phyloP scores from a whole-genome alignment of 2,113 vertebrate genomes.

The Corvus cornix region DNA sequence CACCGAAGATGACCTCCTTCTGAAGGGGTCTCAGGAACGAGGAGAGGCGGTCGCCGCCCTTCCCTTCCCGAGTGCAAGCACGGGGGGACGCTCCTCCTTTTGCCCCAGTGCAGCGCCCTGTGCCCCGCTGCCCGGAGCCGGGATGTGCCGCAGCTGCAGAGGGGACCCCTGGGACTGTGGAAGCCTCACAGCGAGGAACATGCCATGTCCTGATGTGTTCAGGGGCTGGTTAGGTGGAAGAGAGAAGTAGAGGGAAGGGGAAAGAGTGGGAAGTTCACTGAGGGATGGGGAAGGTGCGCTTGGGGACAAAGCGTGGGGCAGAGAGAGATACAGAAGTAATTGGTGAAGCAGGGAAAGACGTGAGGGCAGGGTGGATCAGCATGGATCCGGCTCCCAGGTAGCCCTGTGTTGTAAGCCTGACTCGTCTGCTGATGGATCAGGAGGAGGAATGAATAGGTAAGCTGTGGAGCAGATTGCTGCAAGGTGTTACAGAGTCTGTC shows the following conservation, averaged over 20 bases:
- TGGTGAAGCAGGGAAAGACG: background rate
- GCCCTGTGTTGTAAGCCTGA: background rate
- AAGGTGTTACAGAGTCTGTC: background rate
- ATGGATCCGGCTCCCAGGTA: background rate
- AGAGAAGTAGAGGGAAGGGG: background rate
- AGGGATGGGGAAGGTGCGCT: background rate
- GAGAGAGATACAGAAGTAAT: background rate
- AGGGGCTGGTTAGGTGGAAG: background rate
- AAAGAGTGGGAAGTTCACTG: background rate
- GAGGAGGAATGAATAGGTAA: background rate
- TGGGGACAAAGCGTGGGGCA: fast-evolving
- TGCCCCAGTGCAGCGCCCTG: fast-evolving
- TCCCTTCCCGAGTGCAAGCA: background rate
- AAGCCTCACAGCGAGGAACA: background rate
- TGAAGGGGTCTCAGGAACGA: background rate
- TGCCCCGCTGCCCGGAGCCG: background rate
- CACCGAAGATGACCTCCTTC: background rate
- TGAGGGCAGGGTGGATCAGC: background rate
- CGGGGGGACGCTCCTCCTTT: background rate
- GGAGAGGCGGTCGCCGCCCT: background rate
- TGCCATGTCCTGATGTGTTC: fast-evolving
- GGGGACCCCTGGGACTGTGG: no score
- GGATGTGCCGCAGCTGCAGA: background rate
- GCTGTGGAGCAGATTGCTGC: background rate
- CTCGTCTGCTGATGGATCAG: background rate